These are phyloP conservation scores for Macaria notata DNA, from an alignment of 2,888 invertebrate species.

Conservation along the genomic window DNA sequence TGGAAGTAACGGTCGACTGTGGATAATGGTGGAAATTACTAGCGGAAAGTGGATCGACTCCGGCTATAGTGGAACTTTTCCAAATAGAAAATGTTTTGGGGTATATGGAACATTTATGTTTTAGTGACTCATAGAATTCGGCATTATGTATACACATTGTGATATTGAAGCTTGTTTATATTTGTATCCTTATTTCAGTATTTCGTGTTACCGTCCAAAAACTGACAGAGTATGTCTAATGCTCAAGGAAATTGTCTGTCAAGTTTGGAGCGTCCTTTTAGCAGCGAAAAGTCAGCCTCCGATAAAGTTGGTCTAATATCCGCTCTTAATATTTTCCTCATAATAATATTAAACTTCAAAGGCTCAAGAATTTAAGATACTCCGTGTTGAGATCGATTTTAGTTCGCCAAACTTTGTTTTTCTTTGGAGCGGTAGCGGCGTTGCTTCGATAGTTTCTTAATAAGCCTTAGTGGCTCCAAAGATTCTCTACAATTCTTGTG, in stretches of 20 bases:
- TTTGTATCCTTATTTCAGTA: too few relatives aligned
- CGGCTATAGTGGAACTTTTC: slow-evolving; percentile 15
- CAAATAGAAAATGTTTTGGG: not conserved
- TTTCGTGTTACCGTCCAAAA: too few relatives aligned
- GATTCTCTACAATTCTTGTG: too few relatives aligned
- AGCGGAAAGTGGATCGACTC: slow-evolving; percentile 25
- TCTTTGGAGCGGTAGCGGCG: too few relatives aligned
- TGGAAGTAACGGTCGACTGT: slow-evolving; percentile 28
- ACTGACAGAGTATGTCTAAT: not conserved
- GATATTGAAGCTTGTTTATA: too few relatives aligned
- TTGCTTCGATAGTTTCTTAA: too few relatives aligned
- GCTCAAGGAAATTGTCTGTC: slow-evolving; percentile 9
- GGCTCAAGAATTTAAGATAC: not conserved
- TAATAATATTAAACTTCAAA: slow-evolving; percentile 8
- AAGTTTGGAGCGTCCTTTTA: not conserved
- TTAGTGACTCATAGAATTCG: too few relatives aligned
- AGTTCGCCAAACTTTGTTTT: too few relatives aligned
- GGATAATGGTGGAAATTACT: slow-evolving; percentile 27
- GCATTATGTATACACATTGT: too few relatives aligned
- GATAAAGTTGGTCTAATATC: slow-evolving; percentile 9
- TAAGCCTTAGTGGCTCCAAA: too few relatives aligned
- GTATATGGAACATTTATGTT: too few relatives aligned
- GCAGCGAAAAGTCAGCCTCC: slow-evolving; percentile 1
- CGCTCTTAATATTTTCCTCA: slow-evolving; percentile 2
- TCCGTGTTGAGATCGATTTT: too few relatives aligned